These are phyloP conservation scores for Hippocampus guttulatus DNA, from an alignment of 2,113 vertebrate genomes.

Conservation along the genomic window DNA sequence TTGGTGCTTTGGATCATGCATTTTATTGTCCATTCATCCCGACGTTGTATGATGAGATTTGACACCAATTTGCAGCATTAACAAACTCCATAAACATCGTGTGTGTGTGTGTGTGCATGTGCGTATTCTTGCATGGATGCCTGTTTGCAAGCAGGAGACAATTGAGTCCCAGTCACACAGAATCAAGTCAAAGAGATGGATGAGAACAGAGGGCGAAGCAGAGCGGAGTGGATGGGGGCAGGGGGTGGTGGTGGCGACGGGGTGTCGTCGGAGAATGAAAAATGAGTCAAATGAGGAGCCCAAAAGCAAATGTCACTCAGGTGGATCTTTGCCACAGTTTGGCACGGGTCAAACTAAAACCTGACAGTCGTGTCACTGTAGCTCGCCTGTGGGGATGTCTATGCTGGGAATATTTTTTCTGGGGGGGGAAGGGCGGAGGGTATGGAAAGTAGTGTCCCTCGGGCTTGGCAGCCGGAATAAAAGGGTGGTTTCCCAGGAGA, in stretches of 20 bases:
- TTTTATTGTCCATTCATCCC: too few relatives aligned
- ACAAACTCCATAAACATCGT: too few relatives aligned
- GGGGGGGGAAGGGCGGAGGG: conserved; percentile 10
- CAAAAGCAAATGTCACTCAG: not conserved
- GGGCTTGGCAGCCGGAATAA: conserved; percentile 50
- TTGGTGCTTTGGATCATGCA: too few relatives aligned
- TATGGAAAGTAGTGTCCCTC: conserved; percentile 44
- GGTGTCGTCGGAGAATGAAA: not conserved
- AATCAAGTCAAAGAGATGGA: conserved; percentile 53
- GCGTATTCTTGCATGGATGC: conserved; percentile 59
- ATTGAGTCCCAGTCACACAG: conserved; percentile 50
- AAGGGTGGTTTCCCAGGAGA: conserved; percentile 62
- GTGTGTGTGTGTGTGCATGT: too few relatives aligned
- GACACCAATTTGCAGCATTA: too few relatives aligned
- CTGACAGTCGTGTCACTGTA: not conserved
- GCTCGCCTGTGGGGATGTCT: not conserved
- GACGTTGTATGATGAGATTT: too few relatives aligned
- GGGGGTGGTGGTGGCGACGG: not conserved
- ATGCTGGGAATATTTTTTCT: conserved; percentile 21
- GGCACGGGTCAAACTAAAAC: not conserved
- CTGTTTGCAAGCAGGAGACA: conserved; percentile 52
- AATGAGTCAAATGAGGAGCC: conserved; percentile 26
- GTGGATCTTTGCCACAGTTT: not conserved
- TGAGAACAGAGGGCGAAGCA: conserved; percentile 38
- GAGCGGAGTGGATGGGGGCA: conserved; percentile 1